These are phyloP conservation scores for Parnassius apollo DNA, from an alignment of 2,888 invertebrate genomes.

Conservation along the genomic window DNA sequence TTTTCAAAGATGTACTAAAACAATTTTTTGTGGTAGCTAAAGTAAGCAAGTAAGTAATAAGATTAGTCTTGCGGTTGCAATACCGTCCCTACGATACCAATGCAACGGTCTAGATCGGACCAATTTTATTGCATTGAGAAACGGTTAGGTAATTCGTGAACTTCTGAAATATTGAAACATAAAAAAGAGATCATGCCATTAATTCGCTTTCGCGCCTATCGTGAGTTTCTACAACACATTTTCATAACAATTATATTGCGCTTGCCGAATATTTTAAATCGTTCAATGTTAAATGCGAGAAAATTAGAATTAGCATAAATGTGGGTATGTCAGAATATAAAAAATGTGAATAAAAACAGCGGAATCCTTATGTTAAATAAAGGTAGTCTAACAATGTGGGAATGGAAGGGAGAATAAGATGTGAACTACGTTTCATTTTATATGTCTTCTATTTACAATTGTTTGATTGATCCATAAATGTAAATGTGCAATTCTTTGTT, in stretches of 20 bases:
- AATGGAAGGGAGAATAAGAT: too few relatives aligned
- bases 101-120: slow-evolving; percentile 19
- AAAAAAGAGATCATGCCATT: slow-evolving; percentile 25
- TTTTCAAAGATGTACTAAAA: too few relatives aligned
- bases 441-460: too few relatives aligned
- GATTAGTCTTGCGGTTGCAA: slow-evolving; percentile 4
- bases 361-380: too few relatives aligned
- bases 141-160: slow-evolving; percentile 18
- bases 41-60: not conserved
- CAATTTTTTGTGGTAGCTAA: not conserved
- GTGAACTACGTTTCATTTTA: too few relatives aligned
- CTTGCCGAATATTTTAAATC: not conserved
- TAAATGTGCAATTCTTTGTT: too few relatives aligned
- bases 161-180: slow-evolving; percentile 25
- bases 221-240: slow-evolving; percentile 8
- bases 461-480: too few relatives aligned
- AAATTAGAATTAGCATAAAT: too few relatives aligned
- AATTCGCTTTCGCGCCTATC: slow-evolving; percentile 24
- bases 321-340: too few relatives aligned
- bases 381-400: too few relatives aligned
- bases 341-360: too few relatives aligned
- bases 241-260: slow-evolving; percentile 15
- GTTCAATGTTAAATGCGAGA: not conserved
- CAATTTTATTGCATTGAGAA: slow-evolving; percentile 18
- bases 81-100: slow-evolving; percentile 9